A percentile compares a stretch with the other conserved stretches of the same genome.
These are phyloP conservation scores for Sinelater perroti DNA, from an alignment of 2,888 invertebrate genomes.

Conservation along the genomic window DNA sequence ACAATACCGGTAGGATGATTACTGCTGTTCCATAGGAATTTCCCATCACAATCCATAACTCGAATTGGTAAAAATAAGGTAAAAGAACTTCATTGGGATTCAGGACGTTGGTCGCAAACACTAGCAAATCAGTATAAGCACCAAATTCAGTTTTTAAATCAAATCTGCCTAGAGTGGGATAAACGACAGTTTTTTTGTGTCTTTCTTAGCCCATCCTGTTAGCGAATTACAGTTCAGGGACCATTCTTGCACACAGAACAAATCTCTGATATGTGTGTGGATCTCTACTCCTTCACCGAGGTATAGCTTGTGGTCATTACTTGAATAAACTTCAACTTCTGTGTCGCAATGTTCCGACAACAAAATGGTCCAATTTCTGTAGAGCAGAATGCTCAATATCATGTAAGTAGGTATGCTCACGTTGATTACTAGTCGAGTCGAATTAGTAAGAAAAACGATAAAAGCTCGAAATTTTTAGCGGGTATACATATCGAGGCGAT, in stretches of 20 bases:
- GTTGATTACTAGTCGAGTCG: too few relatives aligned
- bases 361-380: conserved; percentile 78
- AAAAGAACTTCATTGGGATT: conserved; percentile 69
- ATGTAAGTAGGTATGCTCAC: conserved; percentile 76
- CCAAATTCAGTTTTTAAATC: conserved; percentile 52
- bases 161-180: conserved; percentile 49
- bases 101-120: conserved; percentile 70
- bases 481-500: too few relatives aligned
- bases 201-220: conserved; percentile 68
- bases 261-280: conserved; percentile 64
- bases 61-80: too few relatives aligned
- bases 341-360: conserved; percentile 76
- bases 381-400: conserved; percentile 72
- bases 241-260: conserved; percentile 64
- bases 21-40: conserved; percentile 77
- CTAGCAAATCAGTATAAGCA: conserved; percentile 68
- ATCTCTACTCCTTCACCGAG: conserved; percentile 68
- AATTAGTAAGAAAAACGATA: too few relatives aligned
- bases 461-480: too few relatives aligned
- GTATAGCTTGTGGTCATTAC: conserved; percentile 69
- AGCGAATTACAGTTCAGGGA: conserved; percentile 78
- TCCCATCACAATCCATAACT: conserved; percentile 81
- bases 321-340: conserved; percentile 71
- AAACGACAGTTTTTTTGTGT: conserved; percentile 64
- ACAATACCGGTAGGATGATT: conserved; percentile 69